Percentiles rank a stretch among this genome's conserved stretches.
Conservation (phyloP, 1,140 invertebrate species). For the Conus betulinus region DNA sequence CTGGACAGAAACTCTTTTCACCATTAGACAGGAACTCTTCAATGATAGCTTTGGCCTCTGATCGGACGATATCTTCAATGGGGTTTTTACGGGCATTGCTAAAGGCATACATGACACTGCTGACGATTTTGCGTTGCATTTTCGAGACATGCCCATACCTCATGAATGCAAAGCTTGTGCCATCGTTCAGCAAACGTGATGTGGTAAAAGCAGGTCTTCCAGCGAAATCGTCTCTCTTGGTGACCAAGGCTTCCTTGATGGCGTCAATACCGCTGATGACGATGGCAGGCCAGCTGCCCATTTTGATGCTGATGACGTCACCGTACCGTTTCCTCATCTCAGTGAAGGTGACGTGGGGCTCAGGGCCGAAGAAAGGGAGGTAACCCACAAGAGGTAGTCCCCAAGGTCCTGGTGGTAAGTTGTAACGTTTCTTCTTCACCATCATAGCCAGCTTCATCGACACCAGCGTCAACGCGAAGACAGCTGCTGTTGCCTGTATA, state of each 20-base stretch:
- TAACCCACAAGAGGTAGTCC: no score
- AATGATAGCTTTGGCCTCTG: constrained; percentile 37
- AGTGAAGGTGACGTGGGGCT: no score
- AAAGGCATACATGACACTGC: constrained; percentile 43
- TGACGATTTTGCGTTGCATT: constrained; percentile 42
- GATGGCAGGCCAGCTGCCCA: no score
- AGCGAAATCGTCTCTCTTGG: no score
- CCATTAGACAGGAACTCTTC: constrained; percentile 32
- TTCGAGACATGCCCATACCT: constrained; percentile 30
- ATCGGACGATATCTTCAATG: constrained; percentile 38
- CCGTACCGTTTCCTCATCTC: no score
- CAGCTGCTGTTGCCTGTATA: neutral
- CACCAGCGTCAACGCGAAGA: constrained; percentile 20
- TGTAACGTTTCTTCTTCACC: constrained; percentile 16
- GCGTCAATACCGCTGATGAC: no score
- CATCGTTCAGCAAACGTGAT: constrained; percentile 35
- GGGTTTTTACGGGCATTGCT: constrained; percentile 34
- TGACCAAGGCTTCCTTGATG: no score
- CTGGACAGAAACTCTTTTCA: constrained; percentile 47
- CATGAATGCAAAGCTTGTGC: constrained; percentile 33
- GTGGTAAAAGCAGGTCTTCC: no score
- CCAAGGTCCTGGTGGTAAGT: no score
- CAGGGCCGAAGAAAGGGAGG: no score
- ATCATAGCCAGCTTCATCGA: neutral
- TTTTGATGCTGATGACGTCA: no score